Base-by-base conservation (phyloP, 2,888 invertebrate species). In the Automeris io region DNA sequence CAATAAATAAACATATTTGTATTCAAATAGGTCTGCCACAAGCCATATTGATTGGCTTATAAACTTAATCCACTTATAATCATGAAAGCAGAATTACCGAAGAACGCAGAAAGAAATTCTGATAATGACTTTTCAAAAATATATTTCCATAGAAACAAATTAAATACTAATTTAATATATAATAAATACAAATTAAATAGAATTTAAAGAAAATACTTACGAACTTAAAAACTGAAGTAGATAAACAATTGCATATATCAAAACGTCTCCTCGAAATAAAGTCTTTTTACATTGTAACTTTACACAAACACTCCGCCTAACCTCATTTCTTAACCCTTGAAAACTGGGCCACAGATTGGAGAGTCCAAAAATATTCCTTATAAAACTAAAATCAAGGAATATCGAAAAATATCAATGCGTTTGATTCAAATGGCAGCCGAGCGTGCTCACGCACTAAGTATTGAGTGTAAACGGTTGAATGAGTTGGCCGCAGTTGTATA, bases 401-500 rank as follows among this genome's bases (percentile, higher is more conserved):
- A 18, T 18, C 37, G 41, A 37, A n/a, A n/a, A n/a, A 47, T 41
- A 46, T 40, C 43, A 47, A 37, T 23, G 40, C 34, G 18, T 33
- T 33, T 47, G 46, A 44, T 49, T 16, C 9, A 45, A 51, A 46
- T 48, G 48, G 49, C 53, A 49, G 49, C 46, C 47, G 49, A 61
- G 54, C 69, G 69, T 63, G 74, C 63, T 62, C 61, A 59, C 60
- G 43, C 54, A 54, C 42, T 47, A 47, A 62, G 57, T 52, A 59
- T 59, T 54, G 56, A 70, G 63, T 72, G 62, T 63, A 65, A 63
- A 68, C 68, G 68, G 65, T 65, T 53, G 45, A 38, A 50, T 35
- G 63, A 62, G 61, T 61, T 53, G 66, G 62, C 63, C 64, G 73
- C 54, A 53, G 61, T 72, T 70, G 71, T 79, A 79, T 79, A 72